Conservation (phyloP, 2,113 vertebrate genomes). For the Megaceryle maxima region DNA sequence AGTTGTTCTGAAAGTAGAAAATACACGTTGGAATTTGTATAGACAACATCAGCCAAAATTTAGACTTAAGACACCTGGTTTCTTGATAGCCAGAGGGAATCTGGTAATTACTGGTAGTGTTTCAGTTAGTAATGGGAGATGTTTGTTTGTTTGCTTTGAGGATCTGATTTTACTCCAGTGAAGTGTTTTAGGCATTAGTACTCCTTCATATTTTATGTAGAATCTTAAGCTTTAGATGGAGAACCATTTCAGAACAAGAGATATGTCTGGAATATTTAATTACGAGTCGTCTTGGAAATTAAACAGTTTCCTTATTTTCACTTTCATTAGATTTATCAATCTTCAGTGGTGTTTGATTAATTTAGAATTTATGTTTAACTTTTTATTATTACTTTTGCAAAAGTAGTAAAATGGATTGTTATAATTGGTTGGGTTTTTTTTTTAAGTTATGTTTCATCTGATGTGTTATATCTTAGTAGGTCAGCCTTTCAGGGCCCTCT, state of each 20-base stretch:
- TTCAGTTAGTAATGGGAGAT: neutral
- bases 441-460: neutral
- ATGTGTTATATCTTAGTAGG: neutral
- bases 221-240: neutral
- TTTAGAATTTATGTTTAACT: neutral
- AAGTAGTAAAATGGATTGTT: neutral
- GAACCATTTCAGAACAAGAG: neutral
- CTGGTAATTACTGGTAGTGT: neutral
- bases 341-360: neutral
- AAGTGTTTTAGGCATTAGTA: neutral
- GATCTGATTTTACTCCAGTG: neutral
- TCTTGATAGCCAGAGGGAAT: neutral
- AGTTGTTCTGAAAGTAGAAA: neutral
- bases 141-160: neutral
- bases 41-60: neutral
- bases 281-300: neutral
- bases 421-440: neutral
- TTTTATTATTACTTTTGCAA: neutral
- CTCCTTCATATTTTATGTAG: neutral
- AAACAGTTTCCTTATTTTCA: neutral
- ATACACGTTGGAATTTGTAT: neutral
- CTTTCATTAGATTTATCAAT: neutral
- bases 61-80: neutral
- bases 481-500: neutral
- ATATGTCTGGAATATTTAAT: neutral